Evolutionary conservation across 53 echinoderm and acorn worm species (phyloP), one percentile per base, ranked within the genome.

Genomic region (Antedon mediterranea): DNA sequence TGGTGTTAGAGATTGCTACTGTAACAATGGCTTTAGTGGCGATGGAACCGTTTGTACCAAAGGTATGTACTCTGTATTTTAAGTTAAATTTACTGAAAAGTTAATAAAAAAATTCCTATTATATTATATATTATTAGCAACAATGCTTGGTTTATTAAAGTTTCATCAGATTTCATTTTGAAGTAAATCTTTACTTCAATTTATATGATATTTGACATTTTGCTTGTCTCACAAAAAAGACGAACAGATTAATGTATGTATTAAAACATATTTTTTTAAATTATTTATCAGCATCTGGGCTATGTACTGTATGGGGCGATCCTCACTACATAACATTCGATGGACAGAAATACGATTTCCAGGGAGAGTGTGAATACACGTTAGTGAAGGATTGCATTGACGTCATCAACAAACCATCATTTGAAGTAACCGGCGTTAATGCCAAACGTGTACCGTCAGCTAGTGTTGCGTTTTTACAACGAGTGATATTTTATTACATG

Each of bases 1-100:
- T 32, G 93, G 93, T 18, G 81, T 82, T 33, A 73, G 74, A 3
- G 85, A 76, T 31, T 92, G 93, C 41, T 84, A 87, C 78, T 92
- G 93, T 33, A 23, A 31, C 23, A 71, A 72, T 31, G 93, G 93
- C 13, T 89, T 77, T 77, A 82, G 28, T 28, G 71, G 84, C 26
- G 78, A 82, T 34, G 89, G 86, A 33, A 77, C 32, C 28, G 80
- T 31, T 27, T 92, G 93, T 43, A 73, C 43, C 28, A 73, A 74
- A 88, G 89, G 93, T 92, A 79, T 74, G 82, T 71, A n/a, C n/a
- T n/a, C n/a, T n/a, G n/a, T n/a, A n/a, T n/a, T n/a, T n/a, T n/a
- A n/a, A n/a, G n/a, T n/a, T n/a, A n/a, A n/a, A n/a, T n/a, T n/a
- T n/a, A n/a, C n/a, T n/a, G n/a, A n/a, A n/a, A n/a, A n/a, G n/a